Evolutionary conservation across 2,888 invertebrate species (phyloP), one percentile per base, ranked within the genome.

Genomic region (Smittia aterrima): DNA sequence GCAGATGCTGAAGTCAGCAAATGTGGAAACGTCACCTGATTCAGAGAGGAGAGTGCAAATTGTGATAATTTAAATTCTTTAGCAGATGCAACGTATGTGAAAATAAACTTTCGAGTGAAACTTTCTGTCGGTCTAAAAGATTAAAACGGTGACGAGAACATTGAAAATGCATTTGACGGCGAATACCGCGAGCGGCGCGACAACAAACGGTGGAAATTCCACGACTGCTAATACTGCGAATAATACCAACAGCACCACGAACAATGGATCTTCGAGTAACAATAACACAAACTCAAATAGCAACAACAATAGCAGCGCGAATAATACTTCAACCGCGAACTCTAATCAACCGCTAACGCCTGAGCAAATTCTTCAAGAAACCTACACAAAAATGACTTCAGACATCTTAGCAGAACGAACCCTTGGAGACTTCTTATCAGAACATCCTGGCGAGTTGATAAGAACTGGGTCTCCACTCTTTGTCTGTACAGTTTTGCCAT

Each of bases 391-490:
- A 85, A 90, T 94, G 89, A 94, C 93, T 78, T 93, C 93, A 9
- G 94, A 94, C 83, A 94, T 94, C 81, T 86, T 95, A 78, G 93
- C 94, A 7, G 95, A 94, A 83, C 85, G 94, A 77, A 92, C 94
- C 6, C 85, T 95, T 76, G 93, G 93, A 70, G 93, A 93, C 81
- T 91, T 94, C 80, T 85, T 94, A 77, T 92, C 93, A 75, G 95
- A 95, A 81, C 94, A 95, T 84, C 94, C 95, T 3, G 95, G 95
- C 38, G 96, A 96, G 83, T 85, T 96, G 79, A 93, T 96, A 78
- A 86, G 95, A 79, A 98, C 98, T 41, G 89, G 93, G 78, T 94
- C 94, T 80, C 98, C 98, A 32, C 93, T 96, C 82, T 91, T 98
- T 79, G 93, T 98, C 77, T 98, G 98, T 84, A 95, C 97, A 41